Base-by-base conservation (phyloP, 2,888 invertebrate genomes). In the Clunio marinus region DNA sequence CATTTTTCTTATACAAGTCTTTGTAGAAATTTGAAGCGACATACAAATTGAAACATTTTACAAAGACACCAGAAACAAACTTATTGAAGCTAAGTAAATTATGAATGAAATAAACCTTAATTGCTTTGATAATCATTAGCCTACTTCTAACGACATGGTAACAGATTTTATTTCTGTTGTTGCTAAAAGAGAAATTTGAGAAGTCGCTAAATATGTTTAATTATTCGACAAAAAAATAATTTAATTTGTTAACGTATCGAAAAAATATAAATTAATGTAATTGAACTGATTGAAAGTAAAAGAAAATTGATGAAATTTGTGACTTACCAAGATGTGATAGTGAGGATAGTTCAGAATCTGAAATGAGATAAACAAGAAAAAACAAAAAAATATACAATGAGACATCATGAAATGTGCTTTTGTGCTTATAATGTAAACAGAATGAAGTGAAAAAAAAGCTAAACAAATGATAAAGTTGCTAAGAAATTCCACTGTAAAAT, bases 301-400 rank as follows among this genome's bases (percentile, higher is more conserved):
- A 25, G 15, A 17, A 28, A 65, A 10, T 5, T n/a, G 17, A n/a
- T 22, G 25, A 68, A 69, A 69, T 41, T 60, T 69, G 55, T 55
- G 55, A 69, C 73, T 74, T 74, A 74, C 73, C 74, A 69, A 74
- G 72, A 72, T 74, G 74, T 69, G 74, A 74, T 67, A 74, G 71
- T 69, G 72, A 73, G 62, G 73, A 74, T 69, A 74, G 72, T 69
- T 74, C 73, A 70, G 73, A 74, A 73, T 73, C 74, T 74, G 74
- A 70, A n/a, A n/a, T n/a, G n/a, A n/a, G n/a, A n/a, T n/a, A n/a
- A n/a, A n/a, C n/a, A n/a, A n/a, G n/a, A n/a, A 74, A 74, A 70
- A 60, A 41, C 10, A 62, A 15, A 58, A 35, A 32, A 51, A 51
- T 4, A 51, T 22, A 55, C 8, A 27, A 25, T 63, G 45, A 63